Evolutionary conservation across 2,888 invertebrate genomes (phyloP), one percentile per base, ranked within the genome.

Genomic region (Trissonchulus sp.): DNA sequence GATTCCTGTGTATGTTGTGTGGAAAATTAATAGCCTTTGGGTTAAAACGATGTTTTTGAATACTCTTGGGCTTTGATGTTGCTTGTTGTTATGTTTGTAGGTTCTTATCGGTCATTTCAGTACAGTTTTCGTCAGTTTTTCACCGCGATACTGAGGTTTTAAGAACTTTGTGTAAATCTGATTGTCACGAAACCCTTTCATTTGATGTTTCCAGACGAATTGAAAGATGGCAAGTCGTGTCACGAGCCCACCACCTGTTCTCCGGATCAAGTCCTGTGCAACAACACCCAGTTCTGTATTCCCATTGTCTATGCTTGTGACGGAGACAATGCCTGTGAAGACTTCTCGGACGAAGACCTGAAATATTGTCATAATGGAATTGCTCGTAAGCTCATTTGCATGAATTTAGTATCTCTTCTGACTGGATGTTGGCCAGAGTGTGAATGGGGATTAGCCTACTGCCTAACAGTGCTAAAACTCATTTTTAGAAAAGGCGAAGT

Each of bases 321-420:
- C 85, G 92, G 93, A 0, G 96, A 96, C 86, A 97, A 97, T 84
- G 97, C 99, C 85, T 99, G 98, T 82, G 90, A 94, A 0, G 97
- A 99, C 83, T 93, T 94, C 37, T 93, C 93, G 0, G 98, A 99
- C 83, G 97, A 98, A 86, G 94, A 86, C 83, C 79, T 78, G 35
- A 2, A 74, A 33, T 71, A 75, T 48, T 75, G 75, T 73, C 60
- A 36, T 33, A 60, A n/a, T 30, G 72, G 62, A 8, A 69, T 31
- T n/a, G 2, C 48, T 74, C 75, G 75, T 75, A 75, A 73, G 76
- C 71, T 72, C 0, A n/a, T n/a, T n/a, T n/a, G n/a, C n/a, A n/a
- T n/a, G n/a, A n/a, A n/a, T n/a, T n/a, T n/a, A n/a, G n/a, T n/a
- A n/a, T n/a, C n/a, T n/a, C n/a, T n/a, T n/a, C n/a, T n/a, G n/a